Percentiles rank a stretch among this genome's conserved stretches.
Evolutionary conservation across 2,113 vertebrate species (phyloP).

Genomic region (Ophthalmolycus amberensis): DNA sequence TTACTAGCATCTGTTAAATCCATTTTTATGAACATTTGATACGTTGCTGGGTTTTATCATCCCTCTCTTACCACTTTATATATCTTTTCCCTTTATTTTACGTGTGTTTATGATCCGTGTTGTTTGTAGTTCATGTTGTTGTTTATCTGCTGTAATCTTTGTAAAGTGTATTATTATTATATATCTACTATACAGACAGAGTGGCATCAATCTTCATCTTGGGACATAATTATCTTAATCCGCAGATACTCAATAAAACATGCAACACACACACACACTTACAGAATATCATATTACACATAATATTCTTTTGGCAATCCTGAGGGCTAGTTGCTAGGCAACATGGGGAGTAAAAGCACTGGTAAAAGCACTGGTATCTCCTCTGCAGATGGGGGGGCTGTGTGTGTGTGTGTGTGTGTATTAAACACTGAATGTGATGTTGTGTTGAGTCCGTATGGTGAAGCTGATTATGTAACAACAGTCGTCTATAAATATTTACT

Average conservation of each 20-base stretch:
- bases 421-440: neutral
- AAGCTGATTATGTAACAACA: constrained; percentile 19
- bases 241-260: neutral
- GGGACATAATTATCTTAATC: neutral
- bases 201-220: neutral
- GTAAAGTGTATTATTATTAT: neutral
- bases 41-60: neutral
- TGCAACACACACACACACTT: neutral
- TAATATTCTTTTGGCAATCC: neutral
- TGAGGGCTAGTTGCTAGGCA: constrained; percentile 6
- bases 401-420: neutral
- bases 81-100: no score
- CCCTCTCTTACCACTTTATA: neutral
- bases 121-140: no score
- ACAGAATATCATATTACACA: neutral
- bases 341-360: neutral
- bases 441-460: neutral
- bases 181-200: neutral
- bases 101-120: no score
- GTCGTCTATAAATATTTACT: constrained; percentile 20
- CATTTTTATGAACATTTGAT: neutral
- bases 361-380: constrained; percentile 5
- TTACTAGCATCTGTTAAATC: neutral
- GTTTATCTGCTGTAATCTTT: neutral
- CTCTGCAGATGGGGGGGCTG: neutral